Evolutionary conservation across 2,797 vertebrate species (phyloP).

Genomic region (Urophycis tenuis): DNA sequence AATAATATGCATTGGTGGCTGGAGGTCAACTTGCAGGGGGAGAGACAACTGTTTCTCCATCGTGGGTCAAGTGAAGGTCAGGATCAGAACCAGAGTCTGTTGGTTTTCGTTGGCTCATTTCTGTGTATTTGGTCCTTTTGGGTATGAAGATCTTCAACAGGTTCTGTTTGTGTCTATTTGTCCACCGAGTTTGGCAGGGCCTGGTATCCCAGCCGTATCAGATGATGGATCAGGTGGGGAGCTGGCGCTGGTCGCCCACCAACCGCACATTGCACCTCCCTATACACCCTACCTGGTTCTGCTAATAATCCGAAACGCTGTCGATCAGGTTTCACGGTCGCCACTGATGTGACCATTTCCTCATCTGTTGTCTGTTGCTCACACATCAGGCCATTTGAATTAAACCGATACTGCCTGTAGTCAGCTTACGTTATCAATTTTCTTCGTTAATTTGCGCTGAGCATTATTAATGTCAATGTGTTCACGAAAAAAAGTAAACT

Average conservation of each 20-base stretch:
- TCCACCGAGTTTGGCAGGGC: not conserved
- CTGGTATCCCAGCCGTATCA: not conserved
- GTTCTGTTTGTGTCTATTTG: not conserved
- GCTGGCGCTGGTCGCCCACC: constrained; percentile 92
- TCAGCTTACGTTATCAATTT: not conserved
- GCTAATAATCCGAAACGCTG: not conserved
- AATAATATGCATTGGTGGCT: not conserved
- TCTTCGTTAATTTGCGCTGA: not conserved
- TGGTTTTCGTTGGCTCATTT: not conserved
- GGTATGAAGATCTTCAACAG: not conserved
- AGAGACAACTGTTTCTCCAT: constrained; percentile 91
- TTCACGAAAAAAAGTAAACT: not conserved
- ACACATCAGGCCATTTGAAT: not conserved
- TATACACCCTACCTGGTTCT: not conserved
- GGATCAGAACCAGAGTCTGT: constrained; percentile 88
- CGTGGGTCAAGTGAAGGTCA: constrained; percentile 89
- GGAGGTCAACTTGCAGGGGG: constrained; percentile 69
- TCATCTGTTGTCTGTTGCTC: not conserved
- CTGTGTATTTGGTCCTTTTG: not conserved
- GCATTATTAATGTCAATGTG: not conserved
- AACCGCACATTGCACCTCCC: constrained; percentile 58
- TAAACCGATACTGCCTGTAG: not conserved
- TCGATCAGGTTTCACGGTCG: not conserved
- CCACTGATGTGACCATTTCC: not conserved
- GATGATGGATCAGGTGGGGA: constrained; percentile 82